These are phyloP conservation scores for Drosophila eohydei DNA, from an alignment of 2,888 invertebrate genomes.

Conservation along the genomic window DNA sequence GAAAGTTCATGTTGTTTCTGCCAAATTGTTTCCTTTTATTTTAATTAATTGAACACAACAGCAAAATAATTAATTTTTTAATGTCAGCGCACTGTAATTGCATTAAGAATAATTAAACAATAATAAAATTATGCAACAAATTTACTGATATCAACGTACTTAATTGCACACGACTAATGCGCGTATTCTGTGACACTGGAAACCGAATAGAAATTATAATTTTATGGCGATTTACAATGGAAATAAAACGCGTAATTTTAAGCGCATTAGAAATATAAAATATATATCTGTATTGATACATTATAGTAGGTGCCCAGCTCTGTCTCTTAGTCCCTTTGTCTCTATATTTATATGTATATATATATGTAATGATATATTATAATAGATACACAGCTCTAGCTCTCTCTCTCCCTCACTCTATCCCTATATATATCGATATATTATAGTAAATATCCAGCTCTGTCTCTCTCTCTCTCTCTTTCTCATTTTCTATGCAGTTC, in stretches of 20 bases:
- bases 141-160: not conserved
- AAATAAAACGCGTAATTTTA: slow-evolving; percentile 19
- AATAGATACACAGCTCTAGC: slow-evolving; percentile 4
- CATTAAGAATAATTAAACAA: slow-evolving; percentile 15
- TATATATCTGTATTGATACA: not conserved
- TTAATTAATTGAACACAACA: slow-evolving; percentile 33
- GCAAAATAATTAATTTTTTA: not conserved
- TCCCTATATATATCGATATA: not conserved
- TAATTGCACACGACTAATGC: slow-evolving; percentile 7
- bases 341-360: not conserved
- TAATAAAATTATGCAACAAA: slow-evolving; percentile 1
- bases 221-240: slow-evolving; percentile 1
- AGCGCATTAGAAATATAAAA: slow-evolving; percentile 16
- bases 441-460: not conserved
- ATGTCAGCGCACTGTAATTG: slow-evolving; percentile 22
- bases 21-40: not conserved
- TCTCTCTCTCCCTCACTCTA: not conserved
- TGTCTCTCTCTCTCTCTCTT: not conserved
- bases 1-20: slow-evolving; percentile 4
- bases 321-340: not conserved
- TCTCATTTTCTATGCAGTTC: slow-evolving; percentile 46
- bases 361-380: not conserved
- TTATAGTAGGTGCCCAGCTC: not conserved
- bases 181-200: not conserved
- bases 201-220: not conserved